Base-by-base conservation (phyloP, 2,888 invertebrate genomes). In the Tetramorium bicarinatum region DNA sequence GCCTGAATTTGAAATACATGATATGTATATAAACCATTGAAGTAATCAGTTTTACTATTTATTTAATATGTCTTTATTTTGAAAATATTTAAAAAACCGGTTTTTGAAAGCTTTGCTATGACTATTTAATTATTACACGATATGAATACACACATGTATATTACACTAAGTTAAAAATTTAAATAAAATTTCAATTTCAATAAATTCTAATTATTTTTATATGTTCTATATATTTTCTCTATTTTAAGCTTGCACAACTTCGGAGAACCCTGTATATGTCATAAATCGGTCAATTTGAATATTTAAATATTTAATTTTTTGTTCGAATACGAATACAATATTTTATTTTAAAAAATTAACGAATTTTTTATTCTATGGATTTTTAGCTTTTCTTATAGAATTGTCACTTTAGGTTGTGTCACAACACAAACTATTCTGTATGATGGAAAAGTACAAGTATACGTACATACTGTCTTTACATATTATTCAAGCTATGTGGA, bases 391-490 rank as follows among this genome's bases (percentile, higher is more conserved):
- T 0, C 15, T 38, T 52, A 18, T 71, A 71, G n/a, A 52, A 38
- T 54, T 8, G 13, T 71, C 0, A 38, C 4, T 4, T 38, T 25
- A 9, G 7, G 15, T 21, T 7, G 29, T 47, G 38, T 0, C 2
- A 21, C n/a, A 59, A 34, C 21, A 18, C n/a, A n/a, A n/a, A 21
- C 4, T 25, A n/a, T 8, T 18, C 29, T 41, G 25, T 52, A 21
- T 13, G 15, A 54, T 66, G 29, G 54, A 67, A 66, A 77, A 77
- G 18, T 77, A 66, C 29, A 47, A 44, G 2, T 9, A 13, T 52
- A 38, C 8, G 15, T 54, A 21, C 13, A n/a, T 52, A 29, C 29
- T 34, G 11, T 64, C 41, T 41, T 64, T 77, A 56, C 11, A 7
- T 77, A 44, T 44, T 34, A 59, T 47, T 41, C 29, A 54, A 13